Conservation (phyloP, 2,888 invertebrate species). For the Galerucella calmariensis region DNA sequence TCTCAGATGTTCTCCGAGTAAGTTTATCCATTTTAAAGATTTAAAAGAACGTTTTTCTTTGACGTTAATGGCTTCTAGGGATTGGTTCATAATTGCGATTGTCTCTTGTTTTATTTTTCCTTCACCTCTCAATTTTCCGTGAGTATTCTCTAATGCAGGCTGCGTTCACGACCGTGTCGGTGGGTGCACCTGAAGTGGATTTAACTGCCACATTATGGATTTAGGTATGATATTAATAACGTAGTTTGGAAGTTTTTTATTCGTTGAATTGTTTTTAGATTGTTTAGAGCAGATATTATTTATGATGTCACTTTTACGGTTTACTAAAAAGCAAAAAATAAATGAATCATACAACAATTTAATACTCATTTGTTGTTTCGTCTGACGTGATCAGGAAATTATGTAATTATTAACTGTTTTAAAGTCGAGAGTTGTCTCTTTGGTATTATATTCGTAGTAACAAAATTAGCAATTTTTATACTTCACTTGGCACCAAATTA, state of each 20-base stretch:
- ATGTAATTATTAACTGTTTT: too few species aligned
- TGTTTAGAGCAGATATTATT: not conserved
- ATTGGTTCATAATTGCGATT: conserved; percentile 32
- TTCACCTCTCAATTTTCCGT: conserved; percentile 8
- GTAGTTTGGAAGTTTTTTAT: not conserved
- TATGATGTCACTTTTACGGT: not conserved
- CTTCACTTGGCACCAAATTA: too few species aligned
- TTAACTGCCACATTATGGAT: conserved; percentile 15
- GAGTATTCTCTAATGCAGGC: not conserved
- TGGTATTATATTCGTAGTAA: too few species aligned
- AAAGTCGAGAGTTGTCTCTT: too few species aligned
- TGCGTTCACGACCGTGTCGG: not conserved
- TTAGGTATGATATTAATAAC: conserved; percentile 4
- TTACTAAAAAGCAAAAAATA: too few species aligned
- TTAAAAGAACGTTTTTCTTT: conserved; percentile 26
- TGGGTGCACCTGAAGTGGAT: conserved; percentile 13
- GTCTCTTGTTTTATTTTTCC: conserved; percentile 26
- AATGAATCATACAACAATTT: too few species aligned
- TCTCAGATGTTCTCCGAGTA: conserved; percentile 15
- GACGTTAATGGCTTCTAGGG: conserved; percentile 29
- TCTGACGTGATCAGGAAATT: too few species aligned
- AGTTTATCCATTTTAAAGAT: conserved; percentile 34
- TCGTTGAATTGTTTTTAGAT: not conserved
- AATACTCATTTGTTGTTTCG: too few species aligned
- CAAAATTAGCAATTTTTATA: too few species aligned